Evolutionary conservation across 35 echinoderm and acorn worm species (phyloP), one percentile per base, ranked within the genome.

Genomic region (Chiridota heheva): DNA sequence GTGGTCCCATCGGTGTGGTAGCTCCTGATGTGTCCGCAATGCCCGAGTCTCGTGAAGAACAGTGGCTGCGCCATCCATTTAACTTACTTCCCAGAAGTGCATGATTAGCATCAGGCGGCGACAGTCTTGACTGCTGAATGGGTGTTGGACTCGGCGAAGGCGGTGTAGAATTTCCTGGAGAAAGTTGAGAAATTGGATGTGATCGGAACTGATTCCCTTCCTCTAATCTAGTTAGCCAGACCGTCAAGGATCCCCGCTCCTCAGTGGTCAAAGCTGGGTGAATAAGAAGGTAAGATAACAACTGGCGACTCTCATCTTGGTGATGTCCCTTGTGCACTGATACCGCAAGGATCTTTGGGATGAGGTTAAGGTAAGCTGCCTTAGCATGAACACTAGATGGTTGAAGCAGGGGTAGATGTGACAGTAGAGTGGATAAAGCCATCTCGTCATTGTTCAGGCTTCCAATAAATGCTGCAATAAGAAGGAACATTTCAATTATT

Each of bases 231-330:
- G 73, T 76, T 27, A 98, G 65, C 89, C 89, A 98, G 57, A 85
- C 79, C 18, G 78, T 89, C 27, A 87, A 60, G 28, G 95, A 91
- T 51, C 68, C 42, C 36, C 86, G 89, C 66, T 98, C 95, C 61
- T 98, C 95, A 42, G 81, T 83, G 36, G 84, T 88, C 53, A 98
- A 78, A 31, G 86, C 95, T 31, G 95, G 95, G 69, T 98, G 95
- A 36, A 98, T 98, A 43, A 98, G 69, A 37, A 91, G 82, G 51
- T 91, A 98, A 40, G 95, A 92, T 45, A 98, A 76, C 31, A 98
- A 69, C 36, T 98, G 95, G 38, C 86, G 70, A 44, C 89, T 84
- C 49, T 98, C 95, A 10, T 98, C 89, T 17, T 84, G 68, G 69
- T 92, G 85, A 27, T 81, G 79, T 44, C 84, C 81, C 32, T 91